Percentiles rank a stretch among this genome's conserved stretches.
Evolutionary conservation across 2,888 invertebrate genomes (phyloP).

Genomic region (Sinelater perroti): DNA sequence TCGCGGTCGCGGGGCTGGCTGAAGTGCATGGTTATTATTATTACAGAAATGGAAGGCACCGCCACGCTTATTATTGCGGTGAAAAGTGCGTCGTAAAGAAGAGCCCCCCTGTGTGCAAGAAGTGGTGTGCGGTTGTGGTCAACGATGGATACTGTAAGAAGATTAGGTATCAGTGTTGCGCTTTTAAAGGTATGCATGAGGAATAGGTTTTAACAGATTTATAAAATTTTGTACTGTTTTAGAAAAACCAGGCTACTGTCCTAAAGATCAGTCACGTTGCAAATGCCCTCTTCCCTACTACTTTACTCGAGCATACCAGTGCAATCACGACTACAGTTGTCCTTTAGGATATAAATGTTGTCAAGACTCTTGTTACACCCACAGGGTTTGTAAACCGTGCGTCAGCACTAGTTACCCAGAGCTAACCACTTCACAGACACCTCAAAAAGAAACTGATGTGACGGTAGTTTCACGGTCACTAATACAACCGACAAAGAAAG

Average conservation of each 20-base stretch:
- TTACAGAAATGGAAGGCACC: not conserved
- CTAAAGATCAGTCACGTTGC: not conserved
- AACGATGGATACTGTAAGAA: constrained; percentile 8
- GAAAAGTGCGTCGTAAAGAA: not conserved
- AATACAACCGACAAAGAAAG: no score
- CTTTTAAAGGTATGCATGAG: constrained; percentile 4
- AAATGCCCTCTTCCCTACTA: constrained; percentile 4
- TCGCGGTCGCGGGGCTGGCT: not conserved
- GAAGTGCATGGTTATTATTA: not conserved
- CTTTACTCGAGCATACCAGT: constrained; percentile 14
- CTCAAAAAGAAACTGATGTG: no score
- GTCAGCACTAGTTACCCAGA: constrained; percentile 9
- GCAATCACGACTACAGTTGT: constrained; percentile 28
- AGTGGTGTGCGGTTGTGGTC: constrained; percentile 16
- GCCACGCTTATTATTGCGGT: not conserved
- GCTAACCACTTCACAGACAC: not conserved
- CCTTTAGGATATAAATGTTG: constrained; percentile 32
- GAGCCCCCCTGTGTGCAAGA: constrained; percentile 18
- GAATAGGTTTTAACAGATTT: not conserved
- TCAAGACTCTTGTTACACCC: constrained; percentile 21
- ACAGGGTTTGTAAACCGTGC: constrained; percentile 30
- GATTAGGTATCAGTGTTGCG: constrained; percentile 12
- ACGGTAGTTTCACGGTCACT: no score
- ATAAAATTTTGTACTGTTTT: constrained; percentile 13
- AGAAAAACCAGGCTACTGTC: constrained; percentile 32